These are phyloP conservation scores for Euzetes globulus DNA, from an alignment of 2,888 invertebrate species.

Conservation along the genomic window DNA sequence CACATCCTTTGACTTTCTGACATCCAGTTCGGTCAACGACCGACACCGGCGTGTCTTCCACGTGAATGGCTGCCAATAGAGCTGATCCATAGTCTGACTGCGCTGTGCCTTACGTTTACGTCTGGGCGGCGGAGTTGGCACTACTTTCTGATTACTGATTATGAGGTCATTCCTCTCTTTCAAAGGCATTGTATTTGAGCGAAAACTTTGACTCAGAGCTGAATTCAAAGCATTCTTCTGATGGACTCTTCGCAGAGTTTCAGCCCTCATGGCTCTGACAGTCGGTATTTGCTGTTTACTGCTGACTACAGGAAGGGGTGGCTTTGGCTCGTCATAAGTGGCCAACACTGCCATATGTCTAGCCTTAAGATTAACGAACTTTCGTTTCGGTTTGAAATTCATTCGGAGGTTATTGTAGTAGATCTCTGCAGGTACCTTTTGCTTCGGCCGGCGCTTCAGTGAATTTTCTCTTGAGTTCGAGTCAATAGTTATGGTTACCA, in stretches of 20 bases:
- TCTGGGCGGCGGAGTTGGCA: constrained; percentile 4
- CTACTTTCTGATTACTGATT: background rate
- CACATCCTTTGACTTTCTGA: constrained; percentile 38
- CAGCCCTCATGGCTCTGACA: background rate
- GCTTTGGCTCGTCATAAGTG: background rate
- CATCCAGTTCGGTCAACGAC: constrained; percentile 40
- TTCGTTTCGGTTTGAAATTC: constrained; percentile 28
- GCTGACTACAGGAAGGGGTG: background rate
- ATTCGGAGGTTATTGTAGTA: constrained; percentile 31
- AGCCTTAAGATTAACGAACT: constrained; percentile 2
- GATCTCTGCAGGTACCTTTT: constrained; percentile 19
- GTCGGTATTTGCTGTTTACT: background rate
- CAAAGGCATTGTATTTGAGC: background rate
- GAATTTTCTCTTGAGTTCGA: background rate
- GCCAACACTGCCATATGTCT: background rate
- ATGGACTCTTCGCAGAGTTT: background rate
- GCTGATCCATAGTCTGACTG: constrained; percentile 21
- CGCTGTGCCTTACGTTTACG: background rate
- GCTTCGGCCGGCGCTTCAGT: background rate
- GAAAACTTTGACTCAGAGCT: background rate
- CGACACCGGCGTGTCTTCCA: constrained; percentile 38
- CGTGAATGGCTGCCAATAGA: constrained; percentile 34
- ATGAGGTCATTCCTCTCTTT: constrained; percentile 4
- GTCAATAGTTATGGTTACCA: background rate
- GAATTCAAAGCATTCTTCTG: background rate